A percentile compares a stretch with the other conserved stretches of the same genome.
These are phyloP conservation scores for Chrysolina haemoptera DNA, from an alignment of 2,888 invertebrate genomes.

Conservation along the genomic window DNA sequence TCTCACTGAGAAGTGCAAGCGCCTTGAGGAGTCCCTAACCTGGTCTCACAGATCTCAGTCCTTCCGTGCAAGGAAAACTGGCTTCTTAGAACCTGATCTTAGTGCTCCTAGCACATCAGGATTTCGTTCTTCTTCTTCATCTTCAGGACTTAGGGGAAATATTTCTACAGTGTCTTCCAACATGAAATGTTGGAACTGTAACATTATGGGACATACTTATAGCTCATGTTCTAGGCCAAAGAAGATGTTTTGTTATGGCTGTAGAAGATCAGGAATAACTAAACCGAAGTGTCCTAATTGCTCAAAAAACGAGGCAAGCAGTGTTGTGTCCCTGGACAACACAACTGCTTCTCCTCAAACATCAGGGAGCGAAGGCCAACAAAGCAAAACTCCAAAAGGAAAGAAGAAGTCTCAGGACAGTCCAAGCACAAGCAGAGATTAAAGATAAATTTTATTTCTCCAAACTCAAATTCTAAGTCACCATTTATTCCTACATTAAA, in stretches of 20 bases:
- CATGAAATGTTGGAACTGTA: constrained; percentile 16
- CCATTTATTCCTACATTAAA: too few species aligned
- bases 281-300: constrained; percentile 14
- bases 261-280: not conserved
- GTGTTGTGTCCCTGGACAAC: too few species aligned
- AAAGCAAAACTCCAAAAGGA: too few species aligned
- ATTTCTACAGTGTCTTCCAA: not conserved
- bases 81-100: constrained; percentile 8
- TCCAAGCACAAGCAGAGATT: too few species aligned
- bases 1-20: not conserved
- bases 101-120: constrained; percentile 2
- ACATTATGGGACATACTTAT: not conserved
- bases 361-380: too few species aligned
- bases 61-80: not conserved
- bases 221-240: not conserved
- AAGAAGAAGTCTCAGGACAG: too few species aligned
- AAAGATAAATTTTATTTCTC: too few species aligned
- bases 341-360: too few species aligned
- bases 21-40: not conserved
- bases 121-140: not conserved
- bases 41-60: too few species aligned
- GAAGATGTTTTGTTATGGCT: constrained; percentile 11
- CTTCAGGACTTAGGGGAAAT: too few species aligned
- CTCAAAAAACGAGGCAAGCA: not conserved
- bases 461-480: too few species aligned